Evolutionary conservation across 2,113 vertebrate species (phyloP).

Genomic region (Delphinus delphis): DNA sequence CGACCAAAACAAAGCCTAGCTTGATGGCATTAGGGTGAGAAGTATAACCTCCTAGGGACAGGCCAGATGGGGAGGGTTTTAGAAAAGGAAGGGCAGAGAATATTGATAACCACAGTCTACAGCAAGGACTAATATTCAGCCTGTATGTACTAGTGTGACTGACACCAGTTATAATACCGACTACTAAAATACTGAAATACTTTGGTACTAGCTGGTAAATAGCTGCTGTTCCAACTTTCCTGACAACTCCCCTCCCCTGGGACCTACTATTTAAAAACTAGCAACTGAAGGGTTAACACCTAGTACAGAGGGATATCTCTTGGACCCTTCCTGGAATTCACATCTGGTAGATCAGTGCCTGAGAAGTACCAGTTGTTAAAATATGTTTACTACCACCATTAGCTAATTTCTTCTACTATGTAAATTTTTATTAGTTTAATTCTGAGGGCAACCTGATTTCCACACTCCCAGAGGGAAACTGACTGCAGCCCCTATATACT

Average conservation of each 20-base stretch:
- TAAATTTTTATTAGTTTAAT: slow-evolving; percentile 39
- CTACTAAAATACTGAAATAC: slow-evolving; percentile 6
- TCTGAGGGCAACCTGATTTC: slow-evolving; percentile 7
- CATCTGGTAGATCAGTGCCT: background rate
- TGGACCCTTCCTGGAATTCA: background rate
- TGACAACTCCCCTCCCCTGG: background rate
- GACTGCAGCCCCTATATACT: background rate
- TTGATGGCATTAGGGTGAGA: slow-evolving; percentile 2
- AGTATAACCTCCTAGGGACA: background rate
- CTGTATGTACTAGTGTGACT: background rate
- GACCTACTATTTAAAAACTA: background rate
- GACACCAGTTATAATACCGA: background rate
- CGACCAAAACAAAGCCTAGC: slow-evolving; percentile 7
- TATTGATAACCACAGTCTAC: background rate
- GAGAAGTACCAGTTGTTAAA: background rate
- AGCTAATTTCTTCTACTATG: background rate
- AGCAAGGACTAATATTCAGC: background rate
- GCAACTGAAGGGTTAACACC: slow-evolving; percentile 5
- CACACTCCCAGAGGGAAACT: background rate
- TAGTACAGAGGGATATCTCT: background rate
- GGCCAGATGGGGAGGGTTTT: background rate
- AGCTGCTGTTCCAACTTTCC: background rate
- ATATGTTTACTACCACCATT: background rate
- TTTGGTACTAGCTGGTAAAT: background rate
- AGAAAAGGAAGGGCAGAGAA: background rate